Evolutionary conservation across 2,888 invertebrate genomes (phyloP).

Genomic region (Callinectes sapidus): DNA sequence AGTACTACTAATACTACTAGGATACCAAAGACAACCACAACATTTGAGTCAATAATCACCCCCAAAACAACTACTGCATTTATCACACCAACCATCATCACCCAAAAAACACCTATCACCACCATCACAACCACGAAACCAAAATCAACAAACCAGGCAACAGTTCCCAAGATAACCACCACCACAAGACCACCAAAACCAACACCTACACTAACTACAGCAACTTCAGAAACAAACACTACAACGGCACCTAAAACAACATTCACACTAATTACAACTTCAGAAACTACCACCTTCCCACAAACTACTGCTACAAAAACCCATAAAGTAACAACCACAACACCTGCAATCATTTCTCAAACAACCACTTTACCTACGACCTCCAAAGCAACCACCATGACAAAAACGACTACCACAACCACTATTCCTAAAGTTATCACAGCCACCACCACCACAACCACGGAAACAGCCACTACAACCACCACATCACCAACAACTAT

Average conservation of each 20-base stretch:
- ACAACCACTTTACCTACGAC: not conserved
- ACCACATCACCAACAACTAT: not conserved
- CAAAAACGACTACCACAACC: not conserved
- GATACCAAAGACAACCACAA: not conserved
- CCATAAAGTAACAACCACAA: not conserved
- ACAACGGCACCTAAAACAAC: conserved; percentile 10
- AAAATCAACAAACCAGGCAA: not conserved
- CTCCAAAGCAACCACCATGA: not conserved
- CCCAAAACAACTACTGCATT: not conserved
- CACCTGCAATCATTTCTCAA: not conserved
- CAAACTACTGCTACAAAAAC: not conserved
- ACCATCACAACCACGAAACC: not conserved
- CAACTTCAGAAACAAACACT: not conserved
- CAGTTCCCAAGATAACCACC: not conserved
- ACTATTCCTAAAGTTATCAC: not conserved
- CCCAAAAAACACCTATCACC: not conserved
- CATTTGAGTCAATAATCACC: not conserved
- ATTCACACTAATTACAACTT: not conserved
- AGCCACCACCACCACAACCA: not conserved
- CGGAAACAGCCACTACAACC: not conserved
- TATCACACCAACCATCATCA: not conserved
- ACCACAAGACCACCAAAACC: not conserved
- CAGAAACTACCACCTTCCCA: not conserved
- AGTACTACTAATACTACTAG: not conserved
- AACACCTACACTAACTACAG: not conserved